Conservation (phyloP, 2,888 invertebrate genomes). For the Sisyra terminalis region DNA sequence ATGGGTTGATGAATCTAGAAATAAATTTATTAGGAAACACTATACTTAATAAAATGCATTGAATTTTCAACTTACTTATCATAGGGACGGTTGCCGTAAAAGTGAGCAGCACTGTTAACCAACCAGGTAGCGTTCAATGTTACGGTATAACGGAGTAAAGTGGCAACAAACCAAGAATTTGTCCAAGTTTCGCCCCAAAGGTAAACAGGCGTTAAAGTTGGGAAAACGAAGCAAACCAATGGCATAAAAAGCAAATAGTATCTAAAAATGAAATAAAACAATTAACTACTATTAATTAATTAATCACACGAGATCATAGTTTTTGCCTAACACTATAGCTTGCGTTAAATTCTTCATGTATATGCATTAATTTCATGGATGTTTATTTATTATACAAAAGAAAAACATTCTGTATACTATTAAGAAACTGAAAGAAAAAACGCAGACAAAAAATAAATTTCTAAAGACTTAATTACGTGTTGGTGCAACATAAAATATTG, state of each 20-base stretch:
- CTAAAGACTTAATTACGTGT: too few relatives aligned
- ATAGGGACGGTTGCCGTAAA: conserved; percentile 59
- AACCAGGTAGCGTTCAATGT: conserved; percentile 79
- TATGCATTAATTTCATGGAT: too few relatives aligned
- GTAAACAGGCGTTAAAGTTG: conserved; percentile 58
- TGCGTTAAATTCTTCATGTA: too few relatives aligned
- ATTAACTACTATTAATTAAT: too few relatives aligned
- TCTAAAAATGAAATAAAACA: too few relatives aligned
- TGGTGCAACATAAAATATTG: too few relatives aligned
- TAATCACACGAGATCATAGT: too few relatives aligned
- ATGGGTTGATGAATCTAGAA: conserved; percentile 45
- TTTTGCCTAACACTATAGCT: too few relatives aligned
- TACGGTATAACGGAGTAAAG: conserved; percentile 61
- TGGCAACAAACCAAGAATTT: conserved; percentile 49
- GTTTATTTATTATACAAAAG: too few relatives aligned
- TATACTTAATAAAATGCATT: conserved; percentile 3
- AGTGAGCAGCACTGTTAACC: conserved; percentile 80
- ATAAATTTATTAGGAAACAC: conserved; percentile 4
- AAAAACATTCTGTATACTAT: too few relatives aligned
- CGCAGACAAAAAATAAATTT: too few relatives aligned
- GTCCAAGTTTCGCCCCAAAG: conserved; percentile 57
- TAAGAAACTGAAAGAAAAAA: too few relatives aligned
- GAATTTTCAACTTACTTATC: conserved; percentile 37
- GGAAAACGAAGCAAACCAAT: conserved; percentile 57
- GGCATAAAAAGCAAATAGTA: conserved; percentile 62